Percentiles rank a stretch among this genome's conserved stretches.
Evolutionary conservation across 1,140 invertebrate species (phyloP).

Genomic region (Drosophila equinoxialis): DNA sequence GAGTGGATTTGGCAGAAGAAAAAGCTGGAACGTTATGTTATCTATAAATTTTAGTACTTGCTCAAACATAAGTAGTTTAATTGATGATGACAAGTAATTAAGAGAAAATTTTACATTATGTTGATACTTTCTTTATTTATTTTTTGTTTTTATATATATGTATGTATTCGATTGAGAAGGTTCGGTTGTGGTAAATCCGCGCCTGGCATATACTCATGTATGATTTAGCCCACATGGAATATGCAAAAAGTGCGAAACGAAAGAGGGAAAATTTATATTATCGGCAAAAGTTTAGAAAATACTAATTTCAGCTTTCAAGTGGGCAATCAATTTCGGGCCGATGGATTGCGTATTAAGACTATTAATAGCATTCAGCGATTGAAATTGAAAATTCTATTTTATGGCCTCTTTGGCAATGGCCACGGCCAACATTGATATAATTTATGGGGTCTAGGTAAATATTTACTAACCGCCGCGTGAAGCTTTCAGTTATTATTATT

Average conservation of each 20-base stretch:
- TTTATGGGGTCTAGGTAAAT: constrained; percentile 40
- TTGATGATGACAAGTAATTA: too few relatives aligned
- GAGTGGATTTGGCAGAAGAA: neutral
- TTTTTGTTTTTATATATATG: too few relatives aligned
- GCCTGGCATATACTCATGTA: neutral
- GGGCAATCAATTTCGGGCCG: constrained; percentile 44
- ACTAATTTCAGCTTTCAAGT: constrained; percentile 32
- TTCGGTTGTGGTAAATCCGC: neutral
- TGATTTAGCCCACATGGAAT: neutral
- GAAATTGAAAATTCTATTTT: constrained; percentile 39
- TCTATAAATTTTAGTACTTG: too few relatives aligned
- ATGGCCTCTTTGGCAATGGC: constrained; percentile 3
- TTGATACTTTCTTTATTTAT: too few relatives aligned
- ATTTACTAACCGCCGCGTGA: constrained; percentile 38
- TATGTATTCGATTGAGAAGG: too few relatives aligned
- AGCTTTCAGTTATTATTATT: constrained; percentile 21
- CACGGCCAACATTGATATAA: constrained; percentile 31
- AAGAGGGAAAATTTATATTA: neutral
- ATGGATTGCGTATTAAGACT: constrained; percentile 20
- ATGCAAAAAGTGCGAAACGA: neutral
- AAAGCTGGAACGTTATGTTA: too few relatives aligned
- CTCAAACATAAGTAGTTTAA: too few relatives aligned
- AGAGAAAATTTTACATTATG: too few relatives aligned
- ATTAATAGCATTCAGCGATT: constrained; percentile 35
- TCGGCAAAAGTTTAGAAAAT: constrained; percentile 14